phyloP scores from a whole-genome alignment of 2,797 vertebrate species.

The Ptychobarbus kaznakovi region DNA sequence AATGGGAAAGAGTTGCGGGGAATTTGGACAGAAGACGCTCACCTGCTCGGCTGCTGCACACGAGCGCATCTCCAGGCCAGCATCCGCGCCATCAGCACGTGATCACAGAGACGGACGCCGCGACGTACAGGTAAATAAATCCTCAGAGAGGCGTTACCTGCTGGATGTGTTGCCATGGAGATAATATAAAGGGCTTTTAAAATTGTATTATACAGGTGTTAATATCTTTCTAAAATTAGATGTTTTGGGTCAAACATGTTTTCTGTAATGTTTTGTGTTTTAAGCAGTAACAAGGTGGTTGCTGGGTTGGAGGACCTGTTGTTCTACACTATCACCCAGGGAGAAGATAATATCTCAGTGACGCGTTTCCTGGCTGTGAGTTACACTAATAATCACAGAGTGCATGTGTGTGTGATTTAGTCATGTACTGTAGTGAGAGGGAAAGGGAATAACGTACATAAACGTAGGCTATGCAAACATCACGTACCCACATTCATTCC shows the following conservation, averaged over 20 bases:
- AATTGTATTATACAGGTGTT: not conserved
- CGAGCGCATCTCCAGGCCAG: constrained; percentile 68
- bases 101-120: constrained; percentile 61
- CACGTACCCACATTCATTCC: not conserved
- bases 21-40: constrained; percentile 66
- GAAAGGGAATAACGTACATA: not conserved
- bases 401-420: not conserved
- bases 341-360: constrained; percentile 84
- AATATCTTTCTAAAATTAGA: not conserved
- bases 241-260: not conserved
- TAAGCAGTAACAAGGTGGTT: constrained; percentile 70
- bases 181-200: not conserved
- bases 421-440: not conserved
- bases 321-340: constrained; percentile 90
- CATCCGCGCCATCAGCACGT: constrained; percentile 67
- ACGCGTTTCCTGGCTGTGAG: constrained; percentile 87
- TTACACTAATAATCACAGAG: constrained; percentile 40
- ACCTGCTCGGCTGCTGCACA: constrained; percentile 64
- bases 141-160: not conserved
- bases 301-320: constrained; percentile 85
- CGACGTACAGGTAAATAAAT: constrained; percentile 65
- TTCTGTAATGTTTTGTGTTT: constrained; percentile 26
- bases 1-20: constrained; percentile 64
- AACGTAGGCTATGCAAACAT: not conserved
- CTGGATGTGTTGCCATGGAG: not conserved